Conservation (phyloP, 2,113 vertebrate genomes). For the Cynoglossus semilaevis region DNA sequence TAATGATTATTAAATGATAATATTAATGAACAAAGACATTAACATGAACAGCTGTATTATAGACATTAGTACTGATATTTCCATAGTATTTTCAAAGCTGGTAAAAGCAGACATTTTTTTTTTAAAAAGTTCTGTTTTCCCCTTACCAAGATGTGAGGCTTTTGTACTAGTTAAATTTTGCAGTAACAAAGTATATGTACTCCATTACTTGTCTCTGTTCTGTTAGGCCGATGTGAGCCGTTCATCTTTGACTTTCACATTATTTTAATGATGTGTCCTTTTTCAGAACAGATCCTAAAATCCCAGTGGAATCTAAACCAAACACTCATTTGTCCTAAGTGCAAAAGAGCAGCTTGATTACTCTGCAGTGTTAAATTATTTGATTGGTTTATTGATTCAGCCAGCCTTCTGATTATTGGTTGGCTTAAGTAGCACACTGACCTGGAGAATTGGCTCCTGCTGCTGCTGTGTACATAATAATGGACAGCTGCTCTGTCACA, state of each 20-base stretch:
- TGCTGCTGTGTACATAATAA: constrained; percentile 18
- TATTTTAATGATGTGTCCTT: constrained; percentile 31
- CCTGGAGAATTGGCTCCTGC: constrained; percentile 24
- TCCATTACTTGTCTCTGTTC: neutral
- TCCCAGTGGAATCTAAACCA: constrained; percentile 36
- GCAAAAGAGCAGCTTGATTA: constrained; percentile 40
- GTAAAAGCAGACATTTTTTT: too few relatives aligned
- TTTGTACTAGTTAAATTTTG: too few relatives aligned
- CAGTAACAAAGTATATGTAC: too few relatives aligned
- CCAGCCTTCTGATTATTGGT: constrained; percentile 37
- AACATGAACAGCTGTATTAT: too few relatives aligned
- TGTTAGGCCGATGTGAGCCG: constrained; percentile 20
- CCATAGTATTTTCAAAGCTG: too few relatives aligned
- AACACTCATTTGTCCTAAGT: constrained; percentile 38
- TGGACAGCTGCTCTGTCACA: constrained; percentile 26
- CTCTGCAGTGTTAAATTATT: constrained; percentile 54
- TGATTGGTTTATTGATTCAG: constrained; percentile 62
- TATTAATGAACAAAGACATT: too few relatives aligned
- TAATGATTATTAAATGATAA: too few relatives aligned
- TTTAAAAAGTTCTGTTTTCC: too few relatives aligned
- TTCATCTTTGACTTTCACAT: constrained; percentile 30
- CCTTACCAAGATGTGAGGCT: too few relatives aligned
- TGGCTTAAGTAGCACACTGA: constrained; percentile 36
- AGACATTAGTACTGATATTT: too few relatives aligned
- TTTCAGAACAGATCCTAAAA: constrained; percentile 36